phyloP scores from a whole-genome alignment of 2,113 vertebrate genomes.

The Chaetodon auriga region DNA sequence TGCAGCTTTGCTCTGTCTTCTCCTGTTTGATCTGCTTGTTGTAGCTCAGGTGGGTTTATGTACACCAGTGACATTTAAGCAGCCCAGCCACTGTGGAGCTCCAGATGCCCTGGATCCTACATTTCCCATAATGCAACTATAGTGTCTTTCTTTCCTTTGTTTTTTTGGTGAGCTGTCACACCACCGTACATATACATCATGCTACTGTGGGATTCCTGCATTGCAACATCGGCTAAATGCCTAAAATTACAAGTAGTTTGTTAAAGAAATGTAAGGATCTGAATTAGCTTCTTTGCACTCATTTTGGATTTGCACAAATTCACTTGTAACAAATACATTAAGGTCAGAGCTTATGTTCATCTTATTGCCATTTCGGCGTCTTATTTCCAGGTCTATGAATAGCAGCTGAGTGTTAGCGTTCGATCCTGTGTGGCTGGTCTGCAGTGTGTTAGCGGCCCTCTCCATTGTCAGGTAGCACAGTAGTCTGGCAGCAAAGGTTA shows the following conservation, averaged over 20 bases:
- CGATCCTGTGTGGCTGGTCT: slow-evolving; percentile 34
- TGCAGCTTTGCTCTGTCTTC: background rate
- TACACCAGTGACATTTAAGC: background rate
- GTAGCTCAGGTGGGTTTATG: background rate
- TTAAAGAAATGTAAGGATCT: background rate
- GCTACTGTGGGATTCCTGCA: background rate
- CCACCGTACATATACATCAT: background rate
- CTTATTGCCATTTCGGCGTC: background rate
- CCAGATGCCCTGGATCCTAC: too few species aligned
- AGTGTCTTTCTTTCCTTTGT: background rate
- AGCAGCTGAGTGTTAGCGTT: slow-evolving; percentile 20
- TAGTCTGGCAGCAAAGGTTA: slow-evolving; percentile 56
- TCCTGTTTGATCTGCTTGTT: background rate
- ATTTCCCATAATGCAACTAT: too few species aligned
- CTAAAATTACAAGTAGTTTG: background rate
- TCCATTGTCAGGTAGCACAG: slow-evolving; percentile 31
- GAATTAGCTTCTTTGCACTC: background rate
- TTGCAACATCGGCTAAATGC: background rate
- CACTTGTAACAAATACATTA: background rate
- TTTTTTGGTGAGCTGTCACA: background rate
- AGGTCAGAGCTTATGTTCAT: background rate
- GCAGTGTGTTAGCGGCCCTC: slow-evolving; percentile 15
- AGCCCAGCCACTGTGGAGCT: too few species aligned
- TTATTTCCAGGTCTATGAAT: slow-evolving; percentile 16
- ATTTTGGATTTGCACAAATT: background rate